Base-by-base conservation (phyloP, 1,140 invertebrate genomes). In the Argopecten irradians region DNA sequence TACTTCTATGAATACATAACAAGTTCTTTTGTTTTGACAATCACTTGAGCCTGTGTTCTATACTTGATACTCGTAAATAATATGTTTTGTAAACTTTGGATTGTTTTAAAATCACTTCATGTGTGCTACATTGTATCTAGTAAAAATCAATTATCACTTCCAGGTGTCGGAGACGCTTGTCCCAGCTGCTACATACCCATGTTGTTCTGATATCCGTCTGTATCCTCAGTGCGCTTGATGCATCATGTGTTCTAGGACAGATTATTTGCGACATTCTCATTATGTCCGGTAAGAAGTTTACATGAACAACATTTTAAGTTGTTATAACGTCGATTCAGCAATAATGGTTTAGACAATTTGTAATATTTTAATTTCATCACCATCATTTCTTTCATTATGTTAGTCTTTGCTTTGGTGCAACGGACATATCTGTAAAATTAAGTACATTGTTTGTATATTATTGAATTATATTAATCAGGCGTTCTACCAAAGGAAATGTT, bases 241-340 rank as follows among this genome's bases (percentile, higher is more conserved):
- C 93, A 16, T 82, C 92, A 0, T 94, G 93, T 90, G 93, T 94
- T 43, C 93, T 93, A 28, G 93, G 93, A 33, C 93, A 94, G 84
- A 91, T 94, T 82, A 94, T 94, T 39, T 94, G 93, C 86, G 93
- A 94, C 89, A 94, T 94, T 33, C 93, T 94, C 28, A 94, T 94
- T 43, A 94, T 94, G 92, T 92, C 93, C 91, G 94, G 94, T 94
- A 85, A 36, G 86, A 41, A n/a, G 1, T 36, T 22, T 28, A 34
- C 46, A 14, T 55, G 13, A 14, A 13, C 13, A 55, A 14, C 46
- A 13, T n/a, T 55, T 13, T 55, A 55, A 13, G n/a, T 14, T 14
- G 13, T n/a, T 55, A 55, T 55, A 55, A 55, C 13, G n/a, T 55
- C n/a, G 46, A 55, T 55, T 55, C 13, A 55, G 13, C 13, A 14